phyloP scores from a whole-genome alignment of 1,140 invertebrate genomes.

The Eciton burchellii region DNA sequence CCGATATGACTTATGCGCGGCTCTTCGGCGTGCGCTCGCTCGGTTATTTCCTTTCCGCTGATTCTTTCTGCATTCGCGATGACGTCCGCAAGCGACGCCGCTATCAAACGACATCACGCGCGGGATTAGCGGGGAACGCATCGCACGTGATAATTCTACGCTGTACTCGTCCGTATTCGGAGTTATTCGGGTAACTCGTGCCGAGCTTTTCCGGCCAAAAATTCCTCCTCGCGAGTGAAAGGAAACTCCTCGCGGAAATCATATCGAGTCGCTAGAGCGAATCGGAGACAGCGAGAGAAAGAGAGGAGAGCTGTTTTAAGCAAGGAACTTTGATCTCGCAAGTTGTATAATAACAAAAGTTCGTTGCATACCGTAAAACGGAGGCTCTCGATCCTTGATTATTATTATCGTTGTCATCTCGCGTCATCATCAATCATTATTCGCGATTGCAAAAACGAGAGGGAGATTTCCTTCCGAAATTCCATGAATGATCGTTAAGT shows the following conservation, averaged over 20 bases:
- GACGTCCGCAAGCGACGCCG: background rate
- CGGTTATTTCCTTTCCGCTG: constrained; percentile 19
- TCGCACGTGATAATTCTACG: no score
- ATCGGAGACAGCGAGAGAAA: background rate
- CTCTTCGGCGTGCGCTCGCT: background rate
- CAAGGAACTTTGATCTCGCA: no score
- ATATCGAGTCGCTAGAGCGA: background rate
- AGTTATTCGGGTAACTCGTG: background rate
- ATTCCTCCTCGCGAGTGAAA: background rate
- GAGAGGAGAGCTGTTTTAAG: no score
- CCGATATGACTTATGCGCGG: constrained; percentile 33
- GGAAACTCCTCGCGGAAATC: background rate
- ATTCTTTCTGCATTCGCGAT: constrained; percentile 25
- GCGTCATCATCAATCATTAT: constrained; percentile 4
- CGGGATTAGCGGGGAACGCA: constrained; percentile 14
- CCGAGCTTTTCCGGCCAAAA: background rate
- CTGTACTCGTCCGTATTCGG: no score
- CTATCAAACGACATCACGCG: background rate
- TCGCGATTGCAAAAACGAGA: constrained; percentile 13
- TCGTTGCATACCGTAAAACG: no score
- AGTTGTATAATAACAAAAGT: no score
- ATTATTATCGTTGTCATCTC: constrained; percentile 33
- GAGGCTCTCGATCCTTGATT: background rate
- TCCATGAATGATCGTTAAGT: constrained; percentile 4
- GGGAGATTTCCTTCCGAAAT: background rate